These are phyloP conservation scores for Drosophila pseudotalamancana DNA, from an alignment of 2,888 invertebrate species.

Conservation along the genomic window DNA sequence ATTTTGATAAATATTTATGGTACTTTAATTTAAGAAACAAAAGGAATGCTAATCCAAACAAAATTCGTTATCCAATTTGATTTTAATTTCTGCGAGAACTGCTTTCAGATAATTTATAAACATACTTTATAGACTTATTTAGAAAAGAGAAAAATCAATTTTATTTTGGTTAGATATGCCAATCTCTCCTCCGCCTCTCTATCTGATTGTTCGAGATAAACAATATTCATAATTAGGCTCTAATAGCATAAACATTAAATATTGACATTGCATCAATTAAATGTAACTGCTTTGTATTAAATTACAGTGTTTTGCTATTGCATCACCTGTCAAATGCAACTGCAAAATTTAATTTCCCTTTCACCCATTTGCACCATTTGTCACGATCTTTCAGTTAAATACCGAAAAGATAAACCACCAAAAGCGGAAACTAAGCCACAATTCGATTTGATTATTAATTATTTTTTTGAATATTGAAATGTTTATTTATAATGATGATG, in stretches of 20 bases:
- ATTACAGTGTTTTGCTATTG: no score
- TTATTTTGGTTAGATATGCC: neutral
- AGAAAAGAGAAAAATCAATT: neutral
- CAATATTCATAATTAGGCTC: slow-evolving; percentile 1
- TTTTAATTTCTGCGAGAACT: neutral
- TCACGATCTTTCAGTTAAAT: slow-evolving; percentile 26
- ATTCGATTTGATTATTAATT: slow-evolving; percentile 18
- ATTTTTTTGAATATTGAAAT: slow-evolving; percentile 12
- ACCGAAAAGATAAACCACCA: slow-evolving; percentile 4
- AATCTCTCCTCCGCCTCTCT: neutral
- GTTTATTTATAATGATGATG: slow-evolving; percentile 30
- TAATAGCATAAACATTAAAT: neutral
- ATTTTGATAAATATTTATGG: neutral
- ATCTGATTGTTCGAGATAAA: neutral
- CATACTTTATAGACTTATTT: neutral
- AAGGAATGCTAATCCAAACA: neutral
- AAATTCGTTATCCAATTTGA: neutral
- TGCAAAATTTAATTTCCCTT: slow-evolving; percentile 9
- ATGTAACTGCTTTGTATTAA: slow-evolving; percentile 2
- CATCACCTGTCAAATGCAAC: neutral
- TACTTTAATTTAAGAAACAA: no score
- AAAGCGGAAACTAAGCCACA: slow-evolving; percentile 24
- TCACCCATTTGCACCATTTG: slow-evolving; percentile 22
- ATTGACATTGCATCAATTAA: no score
- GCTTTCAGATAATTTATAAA: slow-evolving; percentile 6